Percentiles rank a stretch among this genome's conserved stretches.
phyloP scores from a whole-genome alignment of 2,888 invertebrate genomes.

The Pheosia tremula region DNA sequence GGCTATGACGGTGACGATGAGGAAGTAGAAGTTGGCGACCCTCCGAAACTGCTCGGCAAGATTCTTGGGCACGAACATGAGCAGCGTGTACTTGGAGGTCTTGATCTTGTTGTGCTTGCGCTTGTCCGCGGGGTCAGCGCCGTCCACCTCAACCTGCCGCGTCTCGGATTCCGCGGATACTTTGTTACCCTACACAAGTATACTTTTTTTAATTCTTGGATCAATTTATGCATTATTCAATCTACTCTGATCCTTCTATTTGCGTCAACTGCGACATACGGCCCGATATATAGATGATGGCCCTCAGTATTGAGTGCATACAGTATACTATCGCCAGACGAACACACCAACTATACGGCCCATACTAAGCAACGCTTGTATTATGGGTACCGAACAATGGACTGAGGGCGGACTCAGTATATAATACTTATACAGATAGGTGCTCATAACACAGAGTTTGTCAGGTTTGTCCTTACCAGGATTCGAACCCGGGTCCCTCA shows the following conservation, averaged over 20 bases:
- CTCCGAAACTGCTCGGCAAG: conserved; percentile 92
- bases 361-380: too few species aligned
- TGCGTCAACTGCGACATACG: too few species aligned
- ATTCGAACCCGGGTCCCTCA: too few species aligned
- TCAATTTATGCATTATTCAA: not conserved
- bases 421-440: too few species aligned
- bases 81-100: conserved; percentile 89
- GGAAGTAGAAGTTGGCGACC: conserved; percentile 93
- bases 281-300: too few species aligned
- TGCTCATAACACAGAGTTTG: too few species aligned
- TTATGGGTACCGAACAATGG: too few species aligned
- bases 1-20: conserved; percentile 89
- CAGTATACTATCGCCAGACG: too few species aligned
- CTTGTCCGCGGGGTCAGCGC: conserved; percentile 59
- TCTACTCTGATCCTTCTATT: not conserved
- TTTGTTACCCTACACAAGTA: conserved; percentile 82
- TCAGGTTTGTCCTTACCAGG: too few species aligned
- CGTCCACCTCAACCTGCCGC: conserved; percentile 85
- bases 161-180: conserved; percentile 84
- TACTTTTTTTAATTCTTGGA: not conserved
- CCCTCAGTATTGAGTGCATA: too few species aligned
- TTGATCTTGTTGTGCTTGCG: conserved; percentile 84
- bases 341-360: too few species aligned
- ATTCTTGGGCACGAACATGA: conserved; percentile 93
- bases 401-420: too few species aligned